Conservation (phyloP, 1,140 invertebrate genomes). For the Eueides isabella region DNA sequence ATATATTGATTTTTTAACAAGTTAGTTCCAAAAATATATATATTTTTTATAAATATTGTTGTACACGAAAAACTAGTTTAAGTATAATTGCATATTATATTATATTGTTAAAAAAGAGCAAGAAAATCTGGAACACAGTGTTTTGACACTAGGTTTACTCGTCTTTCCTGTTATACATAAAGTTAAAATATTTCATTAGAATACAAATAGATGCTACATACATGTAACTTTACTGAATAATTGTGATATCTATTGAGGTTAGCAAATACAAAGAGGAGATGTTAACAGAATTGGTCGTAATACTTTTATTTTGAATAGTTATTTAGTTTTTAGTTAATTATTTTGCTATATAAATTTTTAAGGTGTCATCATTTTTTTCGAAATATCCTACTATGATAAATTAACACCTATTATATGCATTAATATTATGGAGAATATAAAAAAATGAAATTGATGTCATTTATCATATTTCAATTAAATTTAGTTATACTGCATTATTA, state of each 20-base stretch:
- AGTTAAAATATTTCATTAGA: neutral
- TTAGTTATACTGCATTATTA: too few relatives aligned
- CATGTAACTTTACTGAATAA: neutral
- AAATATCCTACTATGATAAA: neutral
- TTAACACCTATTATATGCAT: neutral
- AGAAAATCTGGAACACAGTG: too few relatives aligned
- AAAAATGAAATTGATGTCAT: neutral
- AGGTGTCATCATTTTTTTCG: neutral
- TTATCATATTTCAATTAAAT: neutral
- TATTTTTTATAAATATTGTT: too few relatives aligned
- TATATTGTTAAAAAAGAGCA: too few relatives aligned
- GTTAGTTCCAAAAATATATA: too few relatives aligned
- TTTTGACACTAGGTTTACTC: too few relatives aligned
- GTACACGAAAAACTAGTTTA: too few relatives aligned
- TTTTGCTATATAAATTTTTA: neutral
- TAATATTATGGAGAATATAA: neutral
- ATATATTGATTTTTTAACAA: neutral
- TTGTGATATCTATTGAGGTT: neutral
- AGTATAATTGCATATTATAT: too few relatives aligned
- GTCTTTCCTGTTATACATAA: too few relatives aligned
- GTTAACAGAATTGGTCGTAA: conserved; percentile 3
- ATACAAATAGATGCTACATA: neutral
- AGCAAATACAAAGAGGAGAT: neutral
- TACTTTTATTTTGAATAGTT: neutral
- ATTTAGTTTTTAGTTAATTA: too few relatives aligned